phyloP scores from a whole-genome alignment of 92 coral and sea anemone genomes.

The Phenganax subtilis region DNA sequence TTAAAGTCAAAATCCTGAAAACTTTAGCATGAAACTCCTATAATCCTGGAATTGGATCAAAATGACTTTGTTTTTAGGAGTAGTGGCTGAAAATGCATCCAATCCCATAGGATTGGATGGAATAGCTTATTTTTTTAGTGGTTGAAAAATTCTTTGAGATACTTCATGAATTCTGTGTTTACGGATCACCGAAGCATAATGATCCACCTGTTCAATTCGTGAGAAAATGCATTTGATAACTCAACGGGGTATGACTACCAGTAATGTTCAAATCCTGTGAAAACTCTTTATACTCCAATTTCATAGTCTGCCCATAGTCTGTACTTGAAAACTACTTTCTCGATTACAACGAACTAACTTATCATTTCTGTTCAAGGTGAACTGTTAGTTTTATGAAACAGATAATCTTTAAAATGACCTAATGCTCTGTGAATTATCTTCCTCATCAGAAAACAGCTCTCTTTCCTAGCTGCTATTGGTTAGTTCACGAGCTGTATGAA shows the following conservation, averaged over 20 bases:
- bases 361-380: not conserved
- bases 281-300: not conserved
- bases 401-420: not conserved
- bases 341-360: not conserved
- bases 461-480: not conserved
- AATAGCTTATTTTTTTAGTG: too few relatives aligned
- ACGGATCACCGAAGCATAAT: conserved; percentile 3
- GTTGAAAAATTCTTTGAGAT: too few relatives aligned
- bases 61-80: too few relatives aligned
- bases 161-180: too few relatives aligned
- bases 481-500: not conserved
- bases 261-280: not conserved
- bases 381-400: too few relatives aligned
- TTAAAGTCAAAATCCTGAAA: too few relatives aligned
- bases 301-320: not conserved
- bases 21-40: too few relatives aligned
- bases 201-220: not conserved
- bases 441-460: not conserved
- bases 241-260: not conserved
- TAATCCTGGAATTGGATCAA: too few relatives aligned
- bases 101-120: too few relatives aligned
- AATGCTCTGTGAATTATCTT: conserved; percentile 1
- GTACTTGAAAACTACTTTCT: not conserved
- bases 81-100: too few relatives aligned
- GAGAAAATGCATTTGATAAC: not conserved